Evolutionary conservation across 2,113 vertebrate species (phyloP).

Genomic region (Rhynchomys soricoides): DNA sequence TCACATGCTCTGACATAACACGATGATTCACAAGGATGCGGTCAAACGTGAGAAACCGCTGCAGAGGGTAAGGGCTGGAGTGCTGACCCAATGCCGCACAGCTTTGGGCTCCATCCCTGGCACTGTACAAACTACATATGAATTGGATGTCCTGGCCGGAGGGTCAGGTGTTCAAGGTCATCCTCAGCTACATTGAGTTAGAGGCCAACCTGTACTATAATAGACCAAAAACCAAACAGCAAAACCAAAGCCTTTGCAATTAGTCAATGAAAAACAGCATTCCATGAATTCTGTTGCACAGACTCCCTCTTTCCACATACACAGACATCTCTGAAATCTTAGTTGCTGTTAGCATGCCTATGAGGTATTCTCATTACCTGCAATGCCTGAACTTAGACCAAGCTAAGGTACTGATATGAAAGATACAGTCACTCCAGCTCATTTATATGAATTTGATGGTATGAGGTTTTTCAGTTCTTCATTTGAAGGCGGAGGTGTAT

Average conservation of each 20-base stretch:
- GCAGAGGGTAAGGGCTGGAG: not conserved
- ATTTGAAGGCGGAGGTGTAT: not conserved
- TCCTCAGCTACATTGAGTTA: not conserved
- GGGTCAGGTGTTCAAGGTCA: not conserved
- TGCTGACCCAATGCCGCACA: not conserved
- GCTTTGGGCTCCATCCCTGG: not conserved
- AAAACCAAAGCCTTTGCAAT: not conserved
- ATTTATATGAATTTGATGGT: not conserved
- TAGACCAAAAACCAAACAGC: not conserved
- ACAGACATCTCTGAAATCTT: not conserved
- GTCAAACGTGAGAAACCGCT: not conserved
- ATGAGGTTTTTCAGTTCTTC: not conserved
- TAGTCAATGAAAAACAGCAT: not conserved
- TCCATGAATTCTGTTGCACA: not conserved
- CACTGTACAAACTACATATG: not conserved
- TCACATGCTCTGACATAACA: not conserved
- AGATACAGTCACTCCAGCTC: not conserved
- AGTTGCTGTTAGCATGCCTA: not conserved
- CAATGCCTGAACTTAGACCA: slow-evolving; percentile 7
- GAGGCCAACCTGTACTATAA: not conserved
- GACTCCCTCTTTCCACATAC: no score
- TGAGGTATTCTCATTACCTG: not conserved
- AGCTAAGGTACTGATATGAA: not conserved
- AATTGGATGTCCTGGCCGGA: not conserved
- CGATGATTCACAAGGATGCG: not conserved